Evolutionary conservation across 2,797 vertebrate genomes (phyloP).

Genomic region (Tragopan temminckii): DNA sequence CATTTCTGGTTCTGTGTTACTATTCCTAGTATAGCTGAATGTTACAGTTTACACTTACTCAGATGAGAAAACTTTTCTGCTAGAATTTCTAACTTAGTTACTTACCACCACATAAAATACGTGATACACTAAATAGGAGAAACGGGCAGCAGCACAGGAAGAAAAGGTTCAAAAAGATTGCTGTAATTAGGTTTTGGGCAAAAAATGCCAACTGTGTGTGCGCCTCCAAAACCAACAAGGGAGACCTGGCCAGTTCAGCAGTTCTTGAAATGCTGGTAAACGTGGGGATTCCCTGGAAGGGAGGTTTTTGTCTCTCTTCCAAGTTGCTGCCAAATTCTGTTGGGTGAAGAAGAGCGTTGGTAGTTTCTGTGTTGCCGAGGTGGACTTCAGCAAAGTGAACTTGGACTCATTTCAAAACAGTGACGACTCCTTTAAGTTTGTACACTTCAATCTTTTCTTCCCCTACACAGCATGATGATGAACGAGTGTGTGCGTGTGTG

Average conservation of each 20-base stretch:
- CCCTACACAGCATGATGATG: not conserved
- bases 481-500: not conserved
- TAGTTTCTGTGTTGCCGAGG: not conserved
- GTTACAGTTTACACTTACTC: not conserved
- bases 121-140: not conserved
- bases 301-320: not conserved
- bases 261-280: not conserved
- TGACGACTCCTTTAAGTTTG: not conserved
- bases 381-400: not conserved
- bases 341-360: not conserved
- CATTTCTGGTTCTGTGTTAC: not conserved
- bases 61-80: not conserved
- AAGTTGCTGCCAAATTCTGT: constrained; percentile 16
- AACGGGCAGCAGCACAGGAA: not conserved
- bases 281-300: not conserved
- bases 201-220: not conserved
- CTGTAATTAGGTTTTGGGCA: not conserved
- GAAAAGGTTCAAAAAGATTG: not conserved
- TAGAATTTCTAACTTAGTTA: not conserved
- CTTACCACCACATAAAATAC: not conserved
- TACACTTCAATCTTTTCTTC: not conserved
- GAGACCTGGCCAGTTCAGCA: not conserved
- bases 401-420: not conserved
- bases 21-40: not conserved
- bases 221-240: not conserved